Percentiles rank a stretch among this genome's conserved stretches.
phyloP scores from a whole-genome alignment of 2,113 vertebrate species.

The Ornithorhynchus anatinus region DNA sequence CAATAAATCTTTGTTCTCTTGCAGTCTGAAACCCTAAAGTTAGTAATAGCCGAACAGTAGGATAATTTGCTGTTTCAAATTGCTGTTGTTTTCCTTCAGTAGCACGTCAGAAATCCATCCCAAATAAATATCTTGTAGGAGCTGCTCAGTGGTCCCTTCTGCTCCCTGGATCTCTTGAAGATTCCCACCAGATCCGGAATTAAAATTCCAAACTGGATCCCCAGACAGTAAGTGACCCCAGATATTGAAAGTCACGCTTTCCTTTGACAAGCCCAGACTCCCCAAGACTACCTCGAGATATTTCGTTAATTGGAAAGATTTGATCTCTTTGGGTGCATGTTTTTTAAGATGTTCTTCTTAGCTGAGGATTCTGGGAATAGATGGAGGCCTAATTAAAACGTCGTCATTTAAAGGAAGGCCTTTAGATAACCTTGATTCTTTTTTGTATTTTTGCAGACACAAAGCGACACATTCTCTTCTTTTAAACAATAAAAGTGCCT shows the following conservation, averaged over 20 bases:
- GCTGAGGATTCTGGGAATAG: conserved; percentile 18
- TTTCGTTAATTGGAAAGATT: conserved; percentile 28
- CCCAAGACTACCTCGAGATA: conserved; percentile 21
- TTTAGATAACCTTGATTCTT: background rate
- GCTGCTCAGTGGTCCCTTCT: background rate
- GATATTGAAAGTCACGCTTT: conserved; percentile 3
- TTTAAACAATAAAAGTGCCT: background rate
- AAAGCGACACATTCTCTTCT: background rate
- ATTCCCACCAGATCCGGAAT: background rate
- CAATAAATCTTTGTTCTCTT: background rate
- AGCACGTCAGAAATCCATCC: background rate
- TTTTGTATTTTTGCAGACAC: background rate
- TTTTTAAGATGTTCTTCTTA: conserved; percentile 44
- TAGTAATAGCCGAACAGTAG: background rate
- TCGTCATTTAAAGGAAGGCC: conserved; percentile 5
- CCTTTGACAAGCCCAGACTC: conserved; percentile 1
- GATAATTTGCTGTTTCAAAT: conserved; percentile 4
- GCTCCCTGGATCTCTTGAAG: background rate
- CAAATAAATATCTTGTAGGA: background rate
- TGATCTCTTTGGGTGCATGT: background rate
- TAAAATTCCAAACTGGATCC: background rate
- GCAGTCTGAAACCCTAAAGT: background rate
- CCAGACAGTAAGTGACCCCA: background rate
- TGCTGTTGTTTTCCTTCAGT: background rate
- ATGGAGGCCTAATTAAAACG: conserved; percentile 50